Evolutionary conservation across 2,797 vertebrate species (phyloP).

Genomic region (Pangasius krempfi): DNA sequence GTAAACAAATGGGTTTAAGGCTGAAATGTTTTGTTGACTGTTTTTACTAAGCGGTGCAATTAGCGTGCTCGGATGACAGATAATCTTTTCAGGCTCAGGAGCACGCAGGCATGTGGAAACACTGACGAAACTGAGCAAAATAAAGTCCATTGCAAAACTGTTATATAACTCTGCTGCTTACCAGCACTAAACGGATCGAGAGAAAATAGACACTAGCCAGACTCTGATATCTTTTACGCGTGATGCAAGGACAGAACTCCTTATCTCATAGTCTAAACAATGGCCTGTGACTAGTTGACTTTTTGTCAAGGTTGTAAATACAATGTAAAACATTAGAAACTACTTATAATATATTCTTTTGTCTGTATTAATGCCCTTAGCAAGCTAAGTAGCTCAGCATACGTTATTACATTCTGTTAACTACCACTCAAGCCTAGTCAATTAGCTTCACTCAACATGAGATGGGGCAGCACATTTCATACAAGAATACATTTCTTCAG

Average conservation of each 20-base stretch:
- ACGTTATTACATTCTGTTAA: background rate
- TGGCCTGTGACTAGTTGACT: too few relatives aligned
- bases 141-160: background rate
- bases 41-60: background rate
- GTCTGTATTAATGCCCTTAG: background rate
- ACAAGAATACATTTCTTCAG: background rate
- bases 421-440: background rate
- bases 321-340: background rate
- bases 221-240: background rate
- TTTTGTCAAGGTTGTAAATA: background rate
- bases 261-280: background rate
- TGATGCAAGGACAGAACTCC: background rate
- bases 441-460: background rate
- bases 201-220: background rate
- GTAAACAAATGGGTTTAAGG: background rate
- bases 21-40: background rate
- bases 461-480: background rate
- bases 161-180: background rate
- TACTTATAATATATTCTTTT: background rate
- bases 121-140: constrained; percentile 1
- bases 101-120: constrained; percentile 5
- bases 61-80: background rate
- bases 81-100: background rate
- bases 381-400: background rate
- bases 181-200: background rate